Conservation (phyloP, 1,140 invertebrate species). For the Drosophila tsacasi region DNA sequence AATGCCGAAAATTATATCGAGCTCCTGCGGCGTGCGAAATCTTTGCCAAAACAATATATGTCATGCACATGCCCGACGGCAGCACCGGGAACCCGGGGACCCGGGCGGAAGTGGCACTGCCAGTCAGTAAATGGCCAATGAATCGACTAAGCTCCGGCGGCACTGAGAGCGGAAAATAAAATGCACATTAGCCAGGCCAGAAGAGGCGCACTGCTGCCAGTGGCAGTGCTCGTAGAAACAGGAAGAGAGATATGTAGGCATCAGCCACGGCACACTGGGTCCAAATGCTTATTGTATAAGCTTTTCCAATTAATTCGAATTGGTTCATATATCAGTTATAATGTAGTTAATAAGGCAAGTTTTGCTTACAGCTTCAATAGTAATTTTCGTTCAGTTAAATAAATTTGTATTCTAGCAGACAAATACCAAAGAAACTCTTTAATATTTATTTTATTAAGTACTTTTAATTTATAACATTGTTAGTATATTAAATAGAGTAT, state of each 20-base stretch:
- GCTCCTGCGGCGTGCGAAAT: slow-evolving; percentile 67
- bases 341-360: not conserved
- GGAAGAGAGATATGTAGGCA: slow-evolving; percentile 25
- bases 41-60: slow-evolving; percentile 77
- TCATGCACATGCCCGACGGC: slow-evolving; percentile 58
- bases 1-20: slow-evolving; percentile 75
- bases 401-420: too few species aligned
- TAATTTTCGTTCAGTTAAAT: too few species aligned
- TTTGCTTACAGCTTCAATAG: too few species aligned
- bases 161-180: slow-evolving; percentile 76
- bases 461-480: not conserved
- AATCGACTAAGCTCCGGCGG: slow-evolving; percentile 67
- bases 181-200: slow-evolving; percentile 75
- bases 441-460: not conserved
- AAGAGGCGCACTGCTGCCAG: slow-evolving; percentile 35
- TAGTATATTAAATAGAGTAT: not conserved
- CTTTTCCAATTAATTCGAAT: not conserved
- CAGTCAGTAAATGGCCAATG: slow-evolving; percentile 68
- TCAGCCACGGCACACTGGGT: slow-evolving; percentile 13
- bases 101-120: slow-evolving; percentile 33
- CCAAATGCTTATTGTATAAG: not conserved
- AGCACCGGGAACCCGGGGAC: not conserved
- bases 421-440: not conserved
- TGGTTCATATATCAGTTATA: not conserved
- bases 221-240: slow-evolving; percentile 12